Evolutionary conservation across 1,140 invertebrate genomes (phyloP), one percentile per base, ranked within the genome.

Genomic region (Lepidostoma basale): DNA sequence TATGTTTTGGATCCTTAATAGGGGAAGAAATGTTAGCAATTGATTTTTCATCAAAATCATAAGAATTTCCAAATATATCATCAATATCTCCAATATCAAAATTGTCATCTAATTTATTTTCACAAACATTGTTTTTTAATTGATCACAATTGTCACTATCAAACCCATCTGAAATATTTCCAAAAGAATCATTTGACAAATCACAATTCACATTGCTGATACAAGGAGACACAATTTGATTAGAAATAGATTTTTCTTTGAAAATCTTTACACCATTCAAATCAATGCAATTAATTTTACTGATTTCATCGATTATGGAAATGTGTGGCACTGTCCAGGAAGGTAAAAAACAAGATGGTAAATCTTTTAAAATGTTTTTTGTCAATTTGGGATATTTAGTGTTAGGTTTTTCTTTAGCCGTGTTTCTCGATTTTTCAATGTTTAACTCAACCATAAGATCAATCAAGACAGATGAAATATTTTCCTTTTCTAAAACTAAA

Each of bases 401-500:
- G n/a, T n/a, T n/a, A n/a, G n/a, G n/a, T n/a, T n/a, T n/a, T n/a
- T n/a, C n/a, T n/a, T n/a, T n/a, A n/a, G n/a, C n/a, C n/a, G n/a
- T 56, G n/a, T 58, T 28, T 23, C 28, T 49, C 2, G 58, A 64
- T 64, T 75, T 75, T 62, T 81, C 76, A 36, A 81, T 52, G 23
- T 74, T 77, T 23, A 83, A 62, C 70, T 83, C 79, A 5, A 80
- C 78, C 25, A 81, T 69, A 58, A 83, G 69, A 68, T 79, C 78
- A 0, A 83, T 69, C 6, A 81, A 39, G 30, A 65, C 59, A 2
- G 77, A 77, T 10, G 80, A 73, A 52, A 81, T 62, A 58, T 72
- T 66, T 60, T 69, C 62, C 8, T 39, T 60, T 44, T 72, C 18
- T 33, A 68, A 60, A 44, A 49, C 12, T 20, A 18, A 3, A 65